Conservation (phyloP, 2,888 invertebrate species). For the Sacculina carcini region DNA sequence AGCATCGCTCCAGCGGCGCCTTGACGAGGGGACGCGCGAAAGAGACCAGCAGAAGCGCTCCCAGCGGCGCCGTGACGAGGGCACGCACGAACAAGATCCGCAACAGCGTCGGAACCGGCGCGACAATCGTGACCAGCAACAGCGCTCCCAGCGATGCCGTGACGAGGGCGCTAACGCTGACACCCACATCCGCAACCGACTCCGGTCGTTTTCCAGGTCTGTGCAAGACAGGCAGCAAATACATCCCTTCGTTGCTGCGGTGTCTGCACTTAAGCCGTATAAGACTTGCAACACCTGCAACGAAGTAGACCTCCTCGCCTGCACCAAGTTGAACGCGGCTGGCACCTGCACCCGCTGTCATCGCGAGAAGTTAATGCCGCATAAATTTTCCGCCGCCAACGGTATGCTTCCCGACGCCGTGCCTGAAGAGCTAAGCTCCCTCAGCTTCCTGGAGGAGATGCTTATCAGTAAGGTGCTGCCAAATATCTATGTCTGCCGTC, state of each 20-base stretch:
- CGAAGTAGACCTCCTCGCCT: neutral
- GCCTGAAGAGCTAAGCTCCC: neutral
- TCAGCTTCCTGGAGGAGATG: neutral
- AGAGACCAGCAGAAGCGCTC: neutral
- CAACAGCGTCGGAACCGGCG: too few species aligned
- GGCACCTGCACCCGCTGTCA: neutral
- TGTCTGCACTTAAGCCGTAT: neutral
- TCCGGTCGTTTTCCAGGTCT: neutral
- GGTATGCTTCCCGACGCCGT: neutral
- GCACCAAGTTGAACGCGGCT: neutral
- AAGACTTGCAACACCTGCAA: neutral
- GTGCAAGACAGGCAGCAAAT: neutral
- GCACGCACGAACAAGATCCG: too few species aligned
- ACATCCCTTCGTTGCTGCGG: neutral
- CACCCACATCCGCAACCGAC: neutral
- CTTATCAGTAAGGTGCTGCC: neutral
- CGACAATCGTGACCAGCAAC: too few species aligned
- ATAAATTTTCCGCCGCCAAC: neutral
- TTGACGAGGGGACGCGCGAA: neutral
- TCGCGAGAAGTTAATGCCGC: neutral
- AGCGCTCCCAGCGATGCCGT: too few species aligned
- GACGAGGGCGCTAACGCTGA: too few species aligned
- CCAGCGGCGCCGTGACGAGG: too few species aligned
- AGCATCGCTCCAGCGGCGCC: neutral
- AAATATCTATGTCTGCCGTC: neutral